Conservation (phyloP, 2,888 invertebrate species). For the Sisyra terminalis region DNA sequence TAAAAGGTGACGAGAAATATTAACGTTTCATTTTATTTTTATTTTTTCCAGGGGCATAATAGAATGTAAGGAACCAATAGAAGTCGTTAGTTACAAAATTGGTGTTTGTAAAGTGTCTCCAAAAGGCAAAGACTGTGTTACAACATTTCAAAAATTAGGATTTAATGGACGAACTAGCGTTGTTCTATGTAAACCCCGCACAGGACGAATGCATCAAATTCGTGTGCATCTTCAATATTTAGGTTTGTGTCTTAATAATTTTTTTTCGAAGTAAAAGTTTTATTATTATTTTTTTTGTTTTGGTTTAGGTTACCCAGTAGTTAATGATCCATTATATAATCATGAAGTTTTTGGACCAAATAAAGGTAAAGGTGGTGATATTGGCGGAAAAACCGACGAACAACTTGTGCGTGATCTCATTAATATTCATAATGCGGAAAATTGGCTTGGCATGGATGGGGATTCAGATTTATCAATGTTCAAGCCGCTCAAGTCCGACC, state of each 20-base stretch:
- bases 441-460: conserved; percentile 84
- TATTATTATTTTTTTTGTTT: neutral
- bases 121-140: conserved; percentile 84
- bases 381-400: conserved; percentile 78
- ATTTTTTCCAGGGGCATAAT: conserved; percentile 48
- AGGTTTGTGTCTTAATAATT: conserved; percentile 39
- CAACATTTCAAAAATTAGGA: conserved; percentile 78
- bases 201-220: conserved; percentile 98
- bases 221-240: conserved; percentile 95
- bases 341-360: conserved; percentile 88
- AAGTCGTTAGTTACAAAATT: conserved; percentile 87
- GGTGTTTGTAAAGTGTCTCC: conserved; percentile 89
- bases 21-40: conserved; percentile 8
- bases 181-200: conserved; percentile 85
- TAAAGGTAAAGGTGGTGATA: conserved; percentile 77
- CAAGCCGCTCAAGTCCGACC: conserved; percentile 48
- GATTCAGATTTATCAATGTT: conserved; percentile 72
- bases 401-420: conserved; percentile 77
- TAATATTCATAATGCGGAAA: conserved; percentile 84
- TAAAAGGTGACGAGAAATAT: neutral
- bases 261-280: neutral
- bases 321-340: conserved; percentile 95
- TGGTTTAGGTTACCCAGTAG: conserved; percentile 76
- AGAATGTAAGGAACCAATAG: conserved; percentile 79
- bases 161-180: conserved; percentile 84